Evolutionary conservation across 2,797 vertebrate species (phyloP).

Genomic region (Iguana delicatissima): DNA sequence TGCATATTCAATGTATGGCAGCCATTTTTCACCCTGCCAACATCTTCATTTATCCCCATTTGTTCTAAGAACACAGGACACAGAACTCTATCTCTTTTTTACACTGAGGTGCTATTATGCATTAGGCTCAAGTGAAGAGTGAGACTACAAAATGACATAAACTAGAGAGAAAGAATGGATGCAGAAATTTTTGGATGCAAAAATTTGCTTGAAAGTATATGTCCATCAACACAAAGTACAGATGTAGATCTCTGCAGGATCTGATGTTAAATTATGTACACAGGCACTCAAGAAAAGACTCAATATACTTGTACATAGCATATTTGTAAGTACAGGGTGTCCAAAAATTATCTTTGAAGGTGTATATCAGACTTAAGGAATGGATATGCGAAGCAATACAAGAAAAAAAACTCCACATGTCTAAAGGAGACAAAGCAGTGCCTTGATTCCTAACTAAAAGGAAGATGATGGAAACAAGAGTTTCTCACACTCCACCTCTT

Average conservation of each 20-base stretch:
- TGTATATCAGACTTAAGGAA: neutral
- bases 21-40: neutral
- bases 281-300: neutral
- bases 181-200: neutral
- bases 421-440: neutral
- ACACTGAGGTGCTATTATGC: slow-evolving; percentile 60
- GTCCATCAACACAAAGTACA: neutral
- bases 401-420: neutral
- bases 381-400: neutral
- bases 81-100: neutral
- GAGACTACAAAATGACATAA: slow-evolving; percentile 48
- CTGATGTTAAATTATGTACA: neutral
- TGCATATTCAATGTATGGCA: neutral
- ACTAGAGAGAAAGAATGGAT: slow-evolving; percentile 61
- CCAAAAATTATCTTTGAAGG: no score
- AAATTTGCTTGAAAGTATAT: neutral
- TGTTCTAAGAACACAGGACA: neutral
- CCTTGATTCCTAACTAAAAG: neutral
- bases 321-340: neutral
- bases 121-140: slow-evolving; percentile 54
- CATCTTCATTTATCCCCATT: neutral
- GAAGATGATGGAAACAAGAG: neutral
- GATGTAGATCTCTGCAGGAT: no score
- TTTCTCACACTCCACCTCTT: neutral
- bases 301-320: neutral